Evolutionary conservation across 2,113 vertebrate genomes (phyloP).

Genomic region (Diglossa brunneiventris): DNA sequence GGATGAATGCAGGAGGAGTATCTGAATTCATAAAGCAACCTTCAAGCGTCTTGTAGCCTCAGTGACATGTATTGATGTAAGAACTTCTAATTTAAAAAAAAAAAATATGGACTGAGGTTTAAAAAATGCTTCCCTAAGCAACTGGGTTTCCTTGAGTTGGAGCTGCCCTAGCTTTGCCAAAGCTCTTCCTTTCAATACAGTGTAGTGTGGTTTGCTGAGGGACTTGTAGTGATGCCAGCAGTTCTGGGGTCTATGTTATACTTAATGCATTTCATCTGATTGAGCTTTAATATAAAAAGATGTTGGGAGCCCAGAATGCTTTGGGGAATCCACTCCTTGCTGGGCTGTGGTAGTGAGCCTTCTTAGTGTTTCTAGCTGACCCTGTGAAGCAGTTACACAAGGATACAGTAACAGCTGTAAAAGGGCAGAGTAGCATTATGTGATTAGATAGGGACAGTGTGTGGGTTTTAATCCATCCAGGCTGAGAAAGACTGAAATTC

Average conservation of each 20-base stretch:
- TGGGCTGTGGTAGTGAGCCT: not conserved
- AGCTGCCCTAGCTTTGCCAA: not conserved
- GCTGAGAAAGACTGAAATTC: not conserved
- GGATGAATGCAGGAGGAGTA: not conserved
- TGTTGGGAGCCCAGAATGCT: not conserved
- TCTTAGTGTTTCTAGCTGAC: not conserved
- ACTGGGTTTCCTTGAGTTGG: not conserved
- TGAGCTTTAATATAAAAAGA: not conserved
- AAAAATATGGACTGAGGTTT: not conserved
- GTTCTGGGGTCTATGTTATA: not conserved
- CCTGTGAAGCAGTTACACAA: not conserved
- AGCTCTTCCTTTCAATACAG: not conserved
- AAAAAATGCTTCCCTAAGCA: not conserved
- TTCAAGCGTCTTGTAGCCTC: not conserved
- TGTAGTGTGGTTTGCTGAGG: not conserved
- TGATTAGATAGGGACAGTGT: not conserved
- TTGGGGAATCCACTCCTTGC: not conserved
- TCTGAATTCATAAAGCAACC: not conserved
- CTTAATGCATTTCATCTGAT: not conserved
- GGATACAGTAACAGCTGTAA: not conserved
- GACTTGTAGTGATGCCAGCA: not conserved
- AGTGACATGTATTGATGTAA: not conserved
- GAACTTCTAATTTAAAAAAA: not conserved
- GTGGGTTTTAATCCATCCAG: not conserved
- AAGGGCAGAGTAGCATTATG: not conserved